Evolutionary conservation across 2,113 vertebrate species (phyloP).

Genomic region (Aegotheles bennettii): DNA sequence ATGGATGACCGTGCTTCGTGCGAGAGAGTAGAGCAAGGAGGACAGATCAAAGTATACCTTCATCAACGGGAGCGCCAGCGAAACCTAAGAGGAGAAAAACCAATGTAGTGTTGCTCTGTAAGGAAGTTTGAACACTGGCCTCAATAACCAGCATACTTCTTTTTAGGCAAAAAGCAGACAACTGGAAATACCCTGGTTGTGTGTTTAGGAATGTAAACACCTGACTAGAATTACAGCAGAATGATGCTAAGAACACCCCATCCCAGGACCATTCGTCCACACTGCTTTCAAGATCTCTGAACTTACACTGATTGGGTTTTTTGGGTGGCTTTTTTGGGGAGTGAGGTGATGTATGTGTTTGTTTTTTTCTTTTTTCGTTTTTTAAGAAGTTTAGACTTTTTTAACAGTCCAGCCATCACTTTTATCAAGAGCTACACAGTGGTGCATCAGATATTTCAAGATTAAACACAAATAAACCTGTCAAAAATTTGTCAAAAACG

Average conservation of each 20-base stretch:
- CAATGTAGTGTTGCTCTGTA: fast-evolving
- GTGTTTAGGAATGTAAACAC: not conserved
- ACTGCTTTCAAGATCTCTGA: not conserved
- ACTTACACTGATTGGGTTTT: not conserved
- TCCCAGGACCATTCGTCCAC: not conserved
- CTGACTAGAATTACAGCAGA: not conserved
- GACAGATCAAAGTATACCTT: slow-evolving; percentile 90
- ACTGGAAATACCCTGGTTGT: not conserved
- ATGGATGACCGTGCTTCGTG: slow-evolving; percentile 79
- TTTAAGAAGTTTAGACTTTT: not conserved
- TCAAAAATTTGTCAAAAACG: not conserved
- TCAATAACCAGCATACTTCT: not conserved
- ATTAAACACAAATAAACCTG: not conserved
- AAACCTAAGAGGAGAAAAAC: slow-evolving; percentile 69
- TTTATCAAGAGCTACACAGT: not conserved
- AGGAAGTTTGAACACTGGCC: not conserved
- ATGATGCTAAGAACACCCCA: not conserved
- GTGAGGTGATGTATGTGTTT: not conserved
- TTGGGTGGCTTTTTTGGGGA: not conserved
- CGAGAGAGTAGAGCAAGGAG: slow-evolving; percentile 78
- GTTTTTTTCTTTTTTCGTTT: not conserved
- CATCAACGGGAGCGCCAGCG: slow-evolving; percentile 79
- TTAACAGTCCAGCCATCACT: not conserved
- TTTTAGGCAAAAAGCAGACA: not conserved
- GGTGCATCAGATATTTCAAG: not conserved